Conservation (phyloP, 1,140 invertebrate species). For the Chlorops oryzae region DNA sequence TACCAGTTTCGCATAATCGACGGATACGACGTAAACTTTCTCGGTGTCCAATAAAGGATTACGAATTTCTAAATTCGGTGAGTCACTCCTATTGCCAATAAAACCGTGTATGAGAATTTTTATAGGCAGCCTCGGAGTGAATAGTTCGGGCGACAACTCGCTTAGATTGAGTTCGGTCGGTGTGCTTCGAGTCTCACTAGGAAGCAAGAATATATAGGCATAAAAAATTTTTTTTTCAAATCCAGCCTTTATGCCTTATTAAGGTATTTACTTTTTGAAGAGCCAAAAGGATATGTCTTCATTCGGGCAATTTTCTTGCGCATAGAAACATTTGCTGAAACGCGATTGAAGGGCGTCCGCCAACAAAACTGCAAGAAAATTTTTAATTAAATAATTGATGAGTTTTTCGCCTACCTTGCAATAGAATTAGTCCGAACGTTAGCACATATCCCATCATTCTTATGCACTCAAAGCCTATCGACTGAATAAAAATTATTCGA, state of each 20-base stretch:
- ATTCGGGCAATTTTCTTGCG: constrained; percentile 29
- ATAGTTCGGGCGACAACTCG: constrained; percentile 29
- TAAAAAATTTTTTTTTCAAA: background rate
- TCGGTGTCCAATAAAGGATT: constrained; percentile 38
- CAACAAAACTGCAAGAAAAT: too few species aligned
- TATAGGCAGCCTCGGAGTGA: constrained; percentile 31
- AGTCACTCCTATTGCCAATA: constrained; percentile 24
- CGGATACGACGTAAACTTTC: constrained; percentile 47
- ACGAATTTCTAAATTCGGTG: constrained; percentile 34
- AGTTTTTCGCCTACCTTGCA: too few species aligned
- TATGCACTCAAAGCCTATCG: too few species aligned
- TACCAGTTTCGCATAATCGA: constrained; percentile 52
- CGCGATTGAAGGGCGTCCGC: too few species aligned
- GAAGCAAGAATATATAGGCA: background rate
- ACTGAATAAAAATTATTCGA: too few species aligned
- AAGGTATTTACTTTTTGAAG: constrained; percentile 35
- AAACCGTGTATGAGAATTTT: constrained; percentile 47
- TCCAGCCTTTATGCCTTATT: constrained; percentile 24
- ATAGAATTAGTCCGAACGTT: too few species aligned
- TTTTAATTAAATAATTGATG: too few species aligned
- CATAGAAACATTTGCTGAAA: constrained; percentile 27
- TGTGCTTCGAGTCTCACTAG: constrained; percentile 21
- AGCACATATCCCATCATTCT: too few species aligned
- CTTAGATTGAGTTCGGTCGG: constrained; percentile 22
- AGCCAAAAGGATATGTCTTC: constrained; percentile 32